A percentile compares a stretch with the other conserved stretches of the same genome.
These are phyloP conservation scores for Channallabes apus DNA, from an alignment of 2,797 vertebrate genomes.

Conservation along the genomic window DNA sequence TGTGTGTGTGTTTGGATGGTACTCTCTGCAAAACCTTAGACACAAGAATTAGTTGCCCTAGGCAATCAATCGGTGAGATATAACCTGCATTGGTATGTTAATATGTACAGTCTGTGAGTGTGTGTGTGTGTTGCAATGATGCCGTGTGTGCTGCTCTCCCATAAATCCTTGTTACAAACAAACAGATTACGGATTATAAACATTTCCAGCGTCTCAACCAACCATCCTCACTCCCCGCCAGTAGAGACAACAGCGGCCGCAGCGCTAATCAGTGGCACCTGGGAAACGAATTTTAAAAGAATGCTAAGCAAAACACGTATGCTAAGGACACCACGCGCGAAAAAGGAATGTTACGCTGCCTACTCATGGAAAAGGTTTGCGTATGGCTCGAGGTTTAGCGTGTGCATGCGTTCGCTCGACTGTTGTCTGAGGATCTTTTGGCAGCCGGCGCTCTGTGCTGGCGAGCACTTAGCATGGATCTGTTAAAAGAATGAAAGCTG, in stretches of 20 bases:
- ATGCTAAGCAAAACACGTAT: background rate
- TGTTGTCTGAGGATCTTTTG: slow-evolving; percentile 36
- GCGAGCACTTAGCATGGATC: slow-evolving; percentile 35
- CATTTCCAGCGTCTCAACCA: slow-evolving; percentile 27
- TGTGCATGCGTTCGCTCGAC: background rate
- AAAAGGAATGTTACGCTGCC: background rate
- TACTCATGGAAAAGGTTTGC: background rate
- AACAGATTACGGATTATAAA: slow-evolving; percentile 34
- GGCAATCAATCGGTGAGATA: background rate
- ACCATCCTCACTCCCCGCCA: slow-evolving; percentile 7
- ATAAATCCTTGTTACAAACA: slow-evolving; percentile 19
- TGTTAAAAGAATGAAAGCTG: slow-evolving; percentile 42
- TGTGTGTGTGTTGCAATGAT: background rate
- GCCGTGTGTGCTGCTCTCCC: slow-evolving; percentile 7
- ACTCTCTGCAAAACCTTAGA: background rate
- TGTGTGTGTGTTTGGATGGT: background rate
- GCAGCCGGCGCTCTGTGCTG: slow-evolving; percentile 12
- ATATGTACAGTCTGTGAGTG: slow-evolving; percentile 4
- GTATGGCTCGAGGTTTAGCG: slow-evolving; percentile 12
- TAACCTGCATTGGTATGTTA: slow-evolving; percentile 14
- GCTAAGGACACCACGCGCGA: slow-evolving; percentile 34
- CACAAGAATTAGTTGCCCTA: background rate
- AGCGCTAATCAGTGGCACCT: slow-evolving; percentile 3
- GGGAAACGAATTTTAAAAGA: background rate
- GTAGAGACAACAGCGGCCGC: background rate